Evolutionary conservation across 2,888 invertebrate species (phyloP), one percentile per base, ranked within the genome.

Genomic region (Leptothorax acervorum): DNA sequence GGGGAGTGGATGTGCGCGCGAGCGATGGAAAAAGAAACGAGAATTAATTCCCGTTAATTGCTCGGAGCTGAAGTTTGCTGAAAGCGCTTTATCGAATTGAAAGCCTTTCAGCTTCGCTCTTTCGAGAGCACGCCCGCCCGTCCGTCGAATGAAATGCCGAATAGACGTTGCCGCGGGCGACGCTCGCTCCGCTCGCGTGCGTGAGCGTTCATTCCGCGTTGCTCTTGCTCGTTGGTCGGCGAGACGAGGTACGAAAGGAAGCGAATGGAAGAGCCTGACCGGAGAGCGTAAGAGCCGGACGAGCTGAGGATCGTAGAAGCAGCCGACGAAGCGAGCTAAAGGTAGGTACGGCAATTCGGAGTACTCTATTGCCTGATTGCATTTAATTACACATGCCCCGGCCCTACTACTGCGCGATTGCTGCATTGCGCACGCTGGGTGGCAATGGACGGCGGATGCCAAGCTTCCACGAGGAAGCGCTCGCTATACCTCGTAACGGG

Each of bases 321-420:
- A 89, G 86, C 82, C 85, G 84, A 70, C 87, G 79, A 87, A 84
- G 90, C 78, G 90, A 90, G 90, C 91, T 93, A 93, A 92, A 92
- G 91, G 93, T 91, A 60, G 91, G 93, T 91, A 60, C 90, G 93
- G 93, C 92, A 92, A 93, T 93, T 93, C 93, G 91, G 91, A 93
- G 92, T 92, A 93, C 93, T 93, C 93, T 93, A 92, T 92, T 92
- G 92, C 91, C 93, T 94, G 94, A 94, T 94, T 94, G 94, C 94
- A 94, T 94, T 94, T 94, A 94, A 94, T 94, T 94, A 94, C 94
- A 94, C 92, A 92, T 92, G 92, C 91, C 92, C 66, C 90, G 85
- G 90, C 90, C 87, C 87, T 88, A 90, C 92, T 89, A 88, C 89
- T 88, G 87, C 90, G 92, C 93, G 92, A 93, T 93, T 92, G 92